Percentiles rank a stretch among this genome's conserved stretches.
Conservation (phyloP, 2,113 vertebrate genomes). For the Hyaena hyaena region DNA sequence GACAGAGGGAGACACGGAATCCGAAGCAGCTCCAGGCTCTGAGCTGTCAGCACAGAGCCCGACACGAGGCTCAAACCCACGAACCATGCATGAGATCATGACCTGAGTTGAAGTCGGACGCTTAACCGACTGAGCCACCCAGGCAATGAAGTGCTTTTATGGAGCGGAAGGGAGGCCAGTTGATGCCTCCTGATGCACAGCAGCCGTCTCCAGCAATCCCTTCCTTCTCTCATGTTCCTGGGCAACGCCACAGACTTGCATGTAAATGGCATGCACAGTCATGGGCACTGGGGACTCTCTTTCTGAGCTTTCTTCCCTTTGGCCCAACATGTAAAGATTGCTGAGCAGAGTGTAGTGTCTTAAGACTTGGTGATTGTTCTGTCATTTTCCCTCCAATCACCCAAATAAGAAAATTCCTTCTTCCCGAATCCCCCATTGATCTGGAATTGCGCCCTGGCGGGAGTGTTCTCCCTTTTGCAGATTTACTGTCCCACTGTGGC, state of each 20-base stretch:
- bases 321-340: not conserved
- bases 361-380: not conserved
- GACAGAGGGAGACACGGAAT: no score
- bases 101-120: no score
- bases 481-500: not conserved
- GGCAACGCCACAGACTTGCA: not conserved
- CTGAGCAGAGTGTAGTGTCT: not conserved
- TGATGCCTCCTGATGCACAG: fast-evolving
- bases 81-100: no score
- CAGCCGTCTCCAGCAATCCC: not conserved
- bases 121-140: no score
- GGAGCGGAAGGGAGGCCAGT: not conserved
- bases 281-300: not conserved
- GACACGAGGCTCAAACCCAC: no score
- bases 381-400: not conserved
- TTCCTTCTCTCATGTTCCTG: not conserved
- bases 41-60: no score
- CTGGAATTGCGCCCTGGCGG: not conserved
- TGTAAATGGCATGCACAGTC: not conserved
- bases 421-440: not conserved
- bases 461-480: not conserved
- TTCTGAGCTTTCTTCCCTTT: not conserved
- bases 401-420: not conserved
- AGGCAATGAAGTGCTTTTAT: not conserved
- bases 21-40: no score